Percentiles rank a stretch among this genome's conserved stretches.
Conservation (phyloP, 2,888 invertebrate genomes). For the Leptinotarsa rubiginosa region DNA sequence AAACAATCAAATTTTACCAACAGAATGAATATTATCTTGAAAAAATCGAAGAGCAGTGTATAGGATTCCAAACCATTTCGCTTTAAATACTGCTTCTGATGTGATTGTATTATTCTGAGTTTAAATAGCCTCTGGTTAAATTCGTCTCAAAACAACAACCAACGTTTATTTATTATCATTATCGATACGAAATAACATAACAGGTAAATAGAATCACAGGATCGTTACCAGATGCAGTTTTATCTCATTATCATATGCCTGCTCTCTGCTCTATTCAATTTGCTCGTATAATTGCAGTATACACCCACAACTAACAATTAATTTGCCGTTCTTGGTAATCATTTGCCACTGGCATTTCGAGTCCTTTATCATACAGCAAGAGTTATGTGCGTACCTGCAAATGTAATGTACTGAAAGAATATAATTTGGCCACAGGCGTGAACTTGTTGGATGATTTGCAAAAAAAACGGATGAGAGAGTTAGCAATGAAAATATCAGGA, state of each 20-base stretch:
- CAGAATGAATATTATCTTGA: too few relatives aligned
- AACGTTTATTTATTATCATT: constrained; percentile 24
- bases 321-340: constrained; percentile 36
- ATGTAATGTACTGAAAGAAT: constrained; percentile 19
- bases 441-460: neutral
- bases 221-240: constrained; percentile 33
- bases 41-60: too few relatives aligned
- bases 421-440: constrained; percentile 26
- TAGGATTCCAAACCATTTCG: too few relatives aligned
- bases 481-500: constrained; percentile 16
- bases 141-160: constrained; percentile 5
- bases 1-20: too few relatives aligned
- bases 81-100: too few relatives aligned
- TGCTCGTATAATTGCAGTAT: constrained; percentile 27
- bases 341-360: constrained; percentile 32
- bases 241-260: constrained; percentile 35
- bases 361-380: constrained; percentile 13
- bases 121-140: neutral
- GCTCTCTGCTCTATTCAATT: constrained; percentile 34
- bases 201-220: constrained; percentile 19
- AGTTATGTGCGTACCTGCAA: constrained; percentile 18
- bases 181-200: constrained; percentile 22
- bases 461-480: constrained; percentile 6
- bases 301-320: constrained; percentile 39
- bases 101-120: neutral